Evolutionary conservation across 2,797 vertebrate genomes (phyloP).

Genomic region (Lerista edwardsae): DNA sequence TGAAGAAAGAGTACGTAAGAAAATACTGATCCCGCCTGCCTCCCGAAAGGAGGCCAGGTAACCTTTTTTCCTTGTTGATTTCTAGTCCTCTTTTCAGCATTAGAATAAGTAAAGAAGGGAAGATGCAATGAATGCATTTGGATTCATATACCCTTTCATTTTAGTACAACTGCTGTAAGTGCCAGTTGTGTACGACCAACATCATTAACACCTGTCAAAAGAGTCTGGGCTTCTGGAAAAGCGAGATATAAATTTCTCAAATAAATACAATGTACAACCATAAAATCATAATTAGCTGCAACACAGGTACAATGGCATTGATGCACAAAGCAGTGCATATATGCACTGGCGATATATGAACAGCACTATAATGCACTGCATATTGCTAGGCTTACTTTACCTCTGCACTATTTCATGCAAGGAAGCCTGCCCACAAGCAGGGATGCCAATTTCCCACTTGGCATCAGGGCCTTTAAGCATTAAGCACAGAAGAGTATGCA

Average conservation of each 20-base stretch:
- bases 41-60: background rate
- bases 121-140: background rate
- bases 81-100: background rate
- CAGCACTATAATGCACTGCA: background rate
- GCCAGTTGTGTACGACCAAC: background rate
- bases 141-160: background rate
- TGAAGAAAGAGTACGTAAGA: background rate
- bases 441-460: background rate
- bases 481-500: background rate
- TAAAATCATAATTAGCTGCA: background rate
- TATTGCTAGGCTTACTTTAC: background rate
- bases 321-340: background rate
- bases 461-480: background rate
- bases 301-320: background rate
- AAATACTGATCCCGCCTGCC: no score
- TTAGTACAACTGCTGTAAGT: background rate
- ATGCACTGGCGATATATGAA: background rate
- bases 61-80: background rate
- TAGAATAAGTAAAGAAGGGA: no score
- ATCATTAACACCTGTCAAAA: background rate
- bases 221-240: no score
- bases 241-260: no score
- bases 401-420: background rate
- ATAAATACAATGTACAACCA: no score
- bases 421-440: background rate